phyloP scores from a whole-genome alignment of 1,140 invertebrate species.

The Neodiprion lecontei region DNA sequence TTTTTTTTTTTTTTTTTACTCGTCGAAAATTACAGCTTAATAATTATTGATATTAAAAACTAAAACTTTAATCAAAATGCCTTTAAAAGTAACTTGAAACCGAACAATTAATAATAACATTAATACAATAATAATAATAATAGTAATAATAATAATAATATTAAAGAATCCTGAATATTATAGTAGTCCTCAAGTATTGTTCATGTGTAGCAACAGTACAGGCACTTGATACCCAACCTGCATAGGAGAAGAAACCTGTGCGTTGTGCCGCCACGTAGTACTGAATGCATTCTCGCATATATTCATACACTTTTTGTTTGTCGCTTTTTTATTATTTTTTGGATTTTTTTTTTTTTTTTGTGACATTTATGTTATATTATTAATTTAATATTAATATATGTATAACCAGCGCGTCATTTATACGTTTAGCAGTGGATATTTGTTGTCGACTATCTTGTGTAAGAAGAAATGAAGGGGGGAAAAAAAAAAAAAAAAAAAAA shows the following conservation, averaged over 20 bases:
- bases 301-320: slow-evolving; percentile 18
- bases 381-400: slow-evolving; percentile 15
- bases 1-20: slow-evolving; percentile 33
- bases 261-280: slow-evolving; percentile 36
- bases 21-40: slow-evolving; percentile 46
- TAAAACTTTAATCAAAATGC: slow-evolving; percentile 45
- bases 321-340: slow-evolving; percentile 4
- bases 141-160: slow-evolving; percentile 13
- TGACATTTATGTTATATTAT: slow-evolving; percentile 10
- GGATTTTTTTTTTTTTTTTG: neutral
- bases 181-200: slow-evolving; percentile 40
- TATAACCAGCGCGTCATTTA: slow-evolving; percentile 5
- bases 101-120: slow-evolving; percentile 42
- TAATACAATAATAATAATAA: slow-evolving; percentile 21
- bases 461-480: neutral
- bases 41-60: slow-evolving; percentile 38
- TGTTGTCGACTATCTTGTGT: neutral
- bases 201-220: slow-evolving; percentile 33
- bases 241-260: slow-evolving; percentile 6
- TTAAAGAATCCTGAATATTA: slow-evolving; percentile 44
- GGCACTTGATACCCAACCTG: slow-evolving; percentile 31
- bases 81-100: slow-evolving; percentile 49
- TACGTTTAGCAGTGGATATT: slow-evolving; percentile 11
- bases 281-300: slow-evolving; percentile 40
- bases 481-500: slow-evolving; percentile 31